These are phyloP conservation scores for Diloba caeruleocephala DNA, from an alignment of 2,888 invertebrate species.

Conservation along the genomic window DNA sequence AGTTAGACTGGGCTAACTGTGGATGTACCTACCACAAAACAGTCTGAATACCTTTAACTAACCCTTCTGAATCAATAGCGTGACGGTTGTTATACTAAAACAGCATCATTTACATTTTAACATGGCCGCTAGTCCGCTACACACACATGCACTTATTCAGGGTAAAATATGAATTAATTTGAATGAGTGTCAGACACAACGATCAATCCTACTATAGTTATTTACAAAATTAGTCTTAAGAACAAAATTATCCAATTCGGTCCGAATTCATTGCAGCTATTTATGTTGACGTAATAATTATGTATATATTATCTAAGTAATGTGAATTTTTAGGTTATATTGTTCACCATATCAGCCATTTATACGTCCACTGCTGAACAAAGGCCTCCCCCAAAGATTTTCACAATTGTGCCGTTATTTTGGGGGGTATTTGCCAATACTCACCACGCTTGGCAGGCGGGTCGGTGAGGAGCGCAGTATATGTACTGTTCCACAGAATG, in stretches of 20 bases:
- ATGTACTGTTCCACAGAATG: no score
- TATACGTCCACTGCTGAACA: no score
- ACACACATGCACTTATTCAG: slow-evolving; percentile 17
- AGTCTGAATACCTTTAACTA: slow-evolving; percentile 3
- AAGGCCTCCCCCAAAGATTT: no score
- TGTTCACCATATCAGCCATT: not conserved
- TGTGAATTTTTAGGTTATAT: slow-evolving; percentile 13
- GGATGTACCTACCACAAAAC: no score
- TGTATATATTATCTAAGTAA: slow-evolving; percentile 7
- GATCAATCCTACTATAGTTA: slow-evolving; percentile 3
- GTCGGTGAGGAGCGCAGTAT: no score
- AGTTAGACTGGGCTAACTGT: no score
- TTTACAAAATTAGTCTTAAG: slow-evolving; percentile 24
- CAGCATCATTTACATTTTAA: slow-evolving; percentile 29
- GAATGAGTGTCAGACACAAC: slow-evolving; percentile 16
- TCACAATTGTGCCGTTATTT: no score
- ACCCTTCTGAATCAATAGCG: slow-evolving; percentile 14
- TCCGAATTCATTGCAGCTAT: slow-evolving; percentile 4
- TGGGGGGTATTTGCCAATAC: no score
- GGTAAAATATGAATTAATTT: slow-evolving; percentile 20
- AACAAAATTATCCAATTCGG: slow-evolving; percentile 17
- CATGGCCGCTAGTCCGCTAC: slow-evolving; percentile 21
- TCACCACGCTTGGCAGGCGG: no score
- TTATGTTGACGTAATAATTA: slow-evolving; percentile 9
- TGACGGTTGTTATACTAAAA: slow-evolving; percentile 8